A percentile compares a stretch with the other conserved stretches of the same genome.
These are phyloP conservation scores for Myotis findleyi DNA, from an alignment of 2,797 vertebrate genomes.

Conservation along the genomic window DNA sequence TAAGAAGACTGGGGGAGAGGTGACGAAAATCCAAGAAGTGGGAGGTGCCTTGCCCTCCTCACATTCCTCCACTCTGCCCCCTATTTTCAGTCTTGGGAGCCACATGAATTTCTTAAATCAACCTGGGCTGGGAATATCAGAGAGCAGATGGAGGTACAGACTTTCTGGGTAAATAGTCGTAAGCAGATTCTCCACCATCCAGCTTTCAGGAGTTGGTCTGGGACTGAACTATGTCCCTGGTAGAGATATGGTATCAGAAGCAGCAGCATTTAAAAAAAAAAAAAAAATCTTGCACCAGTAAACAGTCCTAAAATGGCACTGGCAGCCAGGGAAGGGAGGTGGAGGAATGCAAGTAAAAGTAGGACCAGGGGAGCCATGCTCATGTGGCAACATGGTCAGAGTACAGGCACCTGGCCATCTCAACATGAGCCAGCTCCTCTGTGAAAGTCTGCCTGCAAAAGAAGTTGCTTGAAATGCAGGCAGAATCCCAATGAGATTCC, in stretches of 20 bases:
- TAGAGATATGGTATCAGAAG: background rate
- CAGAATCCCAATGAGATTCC: background rate
- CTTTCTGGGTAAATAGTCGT: background rate
- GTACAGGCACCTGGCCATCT: background rate
- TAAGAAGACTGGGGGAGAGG: background rate
- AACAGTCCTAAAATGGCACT: background rate
- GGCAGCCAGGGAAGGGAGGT: background rate
- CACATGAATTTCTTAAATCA: background rate
- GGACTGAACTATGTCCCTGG: background rate
- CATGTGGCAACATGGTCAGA: background rate
- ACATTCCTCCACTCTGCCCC: background rate
- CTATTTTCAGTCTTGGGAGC: background rate
- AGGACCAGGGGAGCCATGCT: background rate
- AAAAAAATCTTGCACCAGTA: background rate
- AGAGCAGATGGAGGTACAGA: background rate
- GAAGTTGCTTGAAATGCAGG: background rate
- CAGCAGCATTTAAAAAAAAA: no score
- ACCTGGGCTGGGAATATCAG: background rate
- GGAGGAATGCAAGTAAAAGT: background rate
- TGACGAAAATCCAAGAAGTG: background rate
- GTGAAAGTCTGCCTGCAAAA: background rate
- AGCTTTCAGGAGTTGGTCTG: background rate
- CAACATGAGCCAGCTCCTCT: background rate
- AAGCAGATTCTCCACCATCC: background rate
- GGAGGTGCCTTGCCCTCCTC: background rate